Conservation (phyloP, 2,113 vertebrate species). For the Eonycteris spelaea region DNA sequence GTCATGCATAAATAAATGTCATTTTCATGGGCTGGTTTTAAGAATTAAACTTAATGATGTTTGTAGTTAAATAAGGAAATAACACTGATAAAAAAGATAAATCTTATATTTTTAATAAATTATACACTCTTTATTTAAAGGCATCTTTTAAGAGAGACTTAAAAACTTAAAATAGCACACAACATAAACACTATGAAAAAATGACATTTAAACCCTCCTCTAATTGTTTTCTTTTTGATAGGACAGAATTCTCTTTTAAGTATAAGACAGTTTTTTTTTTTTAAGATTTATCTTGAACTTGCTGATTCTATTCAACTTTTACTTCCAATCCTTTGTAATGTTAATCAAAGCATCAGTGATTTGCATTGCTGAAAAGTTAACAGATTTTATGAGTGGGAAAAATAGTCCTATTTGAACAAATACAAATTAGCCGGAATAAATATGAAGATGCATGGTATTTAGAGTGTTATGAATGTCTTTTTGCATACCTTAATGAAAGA, state of each 20-base stretch:
- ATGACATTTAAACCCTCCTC: background rate
- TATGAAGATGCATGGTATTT: background rate
- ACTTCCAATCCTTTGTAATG: background rate
- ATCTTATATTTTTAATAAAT: background rate
- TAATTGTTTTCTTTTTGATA: background rate
- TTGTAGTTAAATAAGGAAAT: background rate
- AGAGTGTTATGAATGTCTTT: background rate
- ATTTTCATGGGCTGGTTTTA: background rate
- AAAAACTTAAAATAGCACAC: background rate
- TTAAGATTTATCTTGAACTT: background rate
- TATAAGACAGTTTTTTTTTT: background rate
- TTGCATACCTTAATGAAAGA: background rate
- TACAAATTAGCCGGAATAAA: background rate
- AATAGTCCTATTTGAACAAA: background rate
- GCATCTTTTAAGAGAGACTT: background rate
- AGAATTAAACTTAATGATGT: background rate
- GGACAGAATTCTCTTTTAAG: background rate
- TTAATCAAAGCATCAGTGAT: background rate
- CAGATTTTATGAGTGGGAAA: background rate
- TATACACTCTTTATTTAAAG: background rate
- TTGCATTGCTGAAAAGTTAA: background rate
- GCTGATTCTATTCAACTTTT: background rate
- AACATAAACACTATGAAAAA: background rate
- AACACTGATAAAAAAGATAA: background rate
- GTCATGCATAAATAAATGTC: slow-evolving; percentile 13